Evolutionary conservation across 2,797 vertebrate genomes (phyloP), one percentile per base, ranked within the genome.

Genomic region (Coracias cyanogaster): DNA sequence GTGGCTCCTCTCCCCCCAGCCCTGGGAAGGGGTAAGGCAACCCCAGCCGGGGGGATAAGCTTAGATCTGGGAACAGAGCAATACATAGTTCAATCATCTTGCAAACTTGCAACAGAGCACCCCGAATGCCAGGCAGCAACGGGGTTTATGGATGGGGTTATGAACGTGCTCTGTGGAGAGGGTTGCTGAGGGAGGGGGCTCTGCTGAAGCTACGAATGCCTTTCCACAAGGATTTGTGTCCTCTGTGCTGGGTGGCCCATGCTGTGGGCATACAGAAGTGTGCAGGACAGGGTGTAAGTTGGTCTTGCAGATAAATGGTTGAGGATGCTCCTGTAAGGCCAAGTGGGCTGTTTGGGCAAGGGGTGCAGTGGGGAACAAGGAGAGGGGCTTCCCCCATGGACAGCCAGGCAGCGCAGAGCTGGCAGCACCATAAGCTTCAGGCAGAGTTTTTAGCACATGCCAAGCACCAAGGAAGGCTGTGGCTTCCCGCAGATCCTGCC

Each of bases 121-220:
- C 49, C 31, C 1, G 2, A 26, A 35, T 1, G 3, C 10, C 1
- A 1, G 1, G 3, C 4, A 26, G 17, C 9, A 3, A 10, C 10
- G 60, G 58, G 48, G 82, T 84, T 86, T 54, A 69, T 3, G 9
- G 54, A 19, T 18, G 76, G 48, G 35, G 13, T 22, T 12, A 4
- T 2, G 14, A 69, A 48, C 1, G 2, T 15, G 18, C 37, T 88
- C 22, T 58, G 33, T 14, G 9, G 33, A 58, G 33, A 74, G 41
- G 31, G 51, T 35, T 39, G 46, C 66, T 49, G 3, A 0, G 8
- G 28, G 54, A 62, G 35, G 11, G 6, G 65, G 28, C 39, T 51
- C 17, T 61, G 72, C 52, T 3, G 0, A 7, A 28, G 31, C 37
- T 72, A 58, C 1, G 0, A 54, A 17, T 0, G 1, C 52, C 39